A percentile compares a stretch with the other conserved stretches of the same genome.
phyloP scores from a whole-genome alignment of 2,888 invertebrate genomes.

The Meghimatium bilineatum region DNA sequence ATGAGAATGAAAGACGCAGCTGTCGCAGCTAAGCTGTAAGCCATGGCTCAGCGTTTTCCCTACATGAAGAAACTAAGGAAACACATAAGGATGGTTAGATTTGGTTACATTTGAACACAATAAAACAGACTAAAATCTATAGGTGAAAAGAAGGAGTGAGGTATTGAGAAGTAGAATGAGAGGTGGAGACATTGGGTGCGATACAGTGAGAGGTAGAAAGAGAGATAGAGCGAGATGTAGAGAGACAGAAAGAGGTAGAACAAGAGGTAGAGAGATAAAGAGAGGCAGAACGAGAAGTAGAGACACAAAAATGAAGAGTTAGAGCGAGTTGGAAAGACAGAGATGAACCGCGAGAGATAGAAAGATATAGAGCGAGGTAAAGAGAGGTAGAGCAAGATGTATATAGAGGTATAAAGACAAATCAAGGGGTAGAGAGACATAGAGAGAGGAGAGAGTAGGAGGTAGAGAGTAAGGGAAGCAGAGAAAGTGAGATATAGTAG shows the following conservation, averaged over 20 bases:
- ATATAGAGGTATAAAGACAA: background rate
- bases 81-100: too few species aligned
- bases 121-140: too few species aligned
- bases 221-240: background rate
- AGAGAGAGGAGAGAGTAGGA: background rate
- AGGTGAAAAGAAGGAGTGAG: background rate
- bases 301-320: background rate
- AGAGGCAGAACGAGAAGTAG: background rate
- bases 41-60: too few species aligned
- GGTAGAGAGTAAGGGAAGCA: conserved; percentile 1
- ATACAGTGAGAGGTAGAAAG: background rate
- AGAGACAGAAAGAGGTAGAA: conserved; percentile 3
- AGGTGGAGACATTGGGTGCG: background rate
- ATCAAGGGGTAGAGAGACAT: conserved; percentile 15
- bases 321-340: background rate
- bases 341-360: background rate
- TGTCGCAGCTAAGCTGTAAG: too few species aligned
- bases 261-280: background rate
- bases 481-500: background rate
- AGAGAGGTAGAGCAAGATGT: conserved; percentile 3
- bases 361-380: background rate
- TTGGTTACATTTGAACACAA: too few species aligned
- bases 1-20: too few species aligned
- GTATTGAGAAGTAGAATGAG: background rate
- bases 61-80: too few species aligned